These are phyloP conservation scores for Crenichthys baileyi DNA, from an alignment of 2,797 vertebrate genomes.

Conservation along the genomic window DNA sequence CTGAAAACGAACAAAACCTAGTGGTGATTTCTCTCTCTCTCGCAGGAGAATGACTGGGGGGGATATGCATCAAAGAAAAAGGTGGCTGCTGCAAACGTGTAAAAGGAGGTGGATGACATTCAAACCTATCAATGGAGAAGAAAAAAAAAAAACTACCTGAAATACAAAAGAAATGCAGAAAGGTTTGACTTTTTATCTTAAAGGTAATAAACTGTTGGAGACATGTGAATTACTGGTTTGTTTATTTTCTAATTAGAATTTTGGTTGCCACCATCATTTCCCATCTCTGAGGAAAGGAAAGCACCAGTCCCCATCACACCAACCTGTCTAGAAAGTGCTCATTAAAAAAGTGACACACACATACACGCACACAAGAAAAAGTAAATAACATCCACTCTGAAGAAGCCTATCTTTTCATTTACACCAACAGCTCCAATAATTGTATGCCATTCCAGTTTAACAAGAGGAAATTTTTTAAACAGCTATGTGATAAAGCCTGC, in stretches of 20 bases:
- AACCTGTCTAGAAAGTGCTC: conserved; percentile 73
- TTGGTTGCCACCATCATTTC: conserved; percentile 62
- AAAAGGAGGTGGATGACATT: conserved; percentile 26
- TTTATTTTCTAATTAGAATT: conserved; percentile 68
- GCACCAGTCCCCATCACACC: conserved; percentile 64
- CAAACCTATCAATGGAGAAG: conserved; percentile 13
- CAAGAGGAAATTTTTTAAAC: conserved; percentile 49
- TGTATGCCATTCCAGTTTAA: conserved; percentile 46
- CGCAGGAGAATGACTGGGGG: conserved; percentile 13
- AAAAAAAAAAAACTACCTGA: background rate
- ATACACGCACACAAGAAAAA: conserved; percentile 19
- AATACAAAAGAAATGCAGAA: conserved; percentile 19
- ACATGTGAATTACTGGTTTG: conserved; percentile 47
- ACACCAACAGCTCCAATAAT: conserved; percentile 61
- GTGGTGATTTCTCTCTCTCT: conserved; percentile 36
- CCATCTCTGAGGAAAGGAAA: conserved; percentile 63
- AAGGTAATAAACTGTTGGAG: conserved; percentile 40
- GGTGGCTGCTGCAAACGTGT: conserved; percentile 4
- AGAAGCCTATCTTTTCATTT: conserved; percentile 64
- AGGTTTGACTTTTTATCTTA: conserved; percentile 28
- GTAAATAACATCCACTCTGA: conserved; percentile 20
- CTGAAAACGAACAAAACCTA: conserved; percentile 58
- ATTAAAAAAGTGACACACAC: conserved; percentile 61
- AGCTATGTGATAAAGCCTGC: conserved; percentile 40
- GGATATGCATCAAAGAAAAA: background rate